A percentile compares a stretch with the other conserved stretches of the same genome.
These are phyloP conservation scores for Turnix velox DNA, from an alignment of 2,113 vertebrate genomes.

Conservation along the genomic window DNA sequence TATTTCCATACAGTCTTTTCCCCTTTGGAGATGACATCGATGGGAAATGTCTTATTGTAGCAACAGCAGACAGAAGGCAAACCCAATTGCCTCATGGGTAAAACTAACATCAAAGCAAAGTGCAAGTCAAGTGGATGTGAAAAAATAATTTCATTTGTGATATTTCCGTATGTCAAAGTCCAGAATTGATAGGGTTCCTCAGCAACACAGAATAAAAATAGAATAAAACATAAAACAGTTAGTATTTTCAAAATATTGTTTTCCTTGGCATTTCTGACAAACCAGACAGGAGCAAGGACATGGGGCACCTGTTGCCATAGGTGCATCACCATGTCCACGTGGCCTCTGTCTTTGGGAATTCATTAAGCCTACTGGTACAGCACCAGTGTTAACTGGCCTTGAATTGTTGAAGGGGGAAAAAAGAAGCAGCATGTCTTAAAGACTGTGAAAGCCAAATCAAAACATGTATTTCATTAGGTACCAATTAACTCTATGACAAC, in stretches of 20 bases:
- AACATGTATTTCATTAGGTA: not conserved
- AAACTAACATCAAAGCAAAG: constrained; percentile 23
- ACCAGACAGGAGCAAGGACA: not conserved
- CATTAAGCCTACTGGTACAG: not conserved
- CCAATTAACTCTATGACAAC: constrained; percentile 43
- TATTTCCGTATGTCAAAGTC: rapidly evolving
- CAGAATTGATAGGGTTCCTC: not conserved
- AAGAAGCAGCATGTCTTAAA: not conserved
- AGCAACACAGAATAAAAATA: not conserved
- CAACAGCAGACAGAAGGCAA: constrained; percentile 25
- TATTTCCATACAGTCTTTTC: constrained; percentile 56
- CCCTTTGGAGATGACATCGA: constrained; percentile 57
- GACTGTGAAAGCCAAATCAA: not conserved
- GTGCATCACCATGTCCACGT: not conserved
- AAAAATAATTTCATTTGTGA: not conserved
- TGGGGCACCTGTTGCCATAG: not conserved
- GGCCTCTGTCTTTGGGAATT: not conserved
- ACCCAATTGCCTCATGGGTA: constrained; percentile 1
- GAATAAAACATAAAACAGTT: not conserved
- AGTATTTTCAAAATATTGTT: not conserved
- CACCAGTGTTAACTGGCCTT: not conserved
- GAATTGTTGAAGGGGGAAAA: not conserved
- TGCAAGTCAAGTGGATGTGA: not conserved
- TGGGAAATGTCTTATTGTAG: constrained; percentile 58
- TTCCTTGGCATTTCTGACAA: not conserved